Evolutionary conservation across 2,113 vertebrate genomes (phyloP), one percentile per base, ranked within the genome.

Genomic region (Stomatorhinus ivindoensis): DNA sequence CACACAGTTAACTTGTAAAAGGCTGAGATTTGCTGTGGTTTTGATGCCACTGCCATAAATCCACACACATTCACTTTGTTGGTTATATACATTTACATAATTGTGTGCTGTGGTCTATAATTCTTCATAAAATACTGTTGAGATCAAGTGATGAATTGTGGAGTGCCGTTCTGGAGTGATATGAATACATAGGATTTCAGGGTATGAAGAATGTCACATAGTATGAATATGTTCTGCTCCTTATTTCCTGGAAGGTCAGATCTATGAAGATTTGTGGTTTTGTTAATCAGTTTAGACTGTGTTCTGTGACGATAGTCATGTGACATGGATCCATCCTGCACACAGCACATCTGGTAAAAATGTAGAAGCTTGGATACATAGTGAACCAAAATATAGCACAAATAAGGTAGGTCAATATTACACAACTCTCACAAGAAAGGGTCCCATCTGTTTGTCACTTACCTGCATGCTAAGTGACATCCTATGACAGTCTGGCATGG

Each of bases 1-100:
- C 47, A 50, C 83, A 50, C 24, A 50, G n/a, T 86, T 48, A 86
- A 50, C 83, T 86, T 86, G 9, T n/a, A 86, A 86, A 86, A 86
- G 24, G 83, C 83, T 27, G 83, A 47, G 10, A 69, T 50, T 50
- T 86, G 11, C 83, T 27, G 83, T 27, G 9, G 83, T 86, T 86
- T 86, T 86, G 31, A 15, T 42, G 73, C 35, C 27, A 47, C 44
- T 27, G n/a, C 21, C 46, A 86, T 86, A 86, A 86, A 86, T 86
- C 47, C 83, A 86, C 83, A 50, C 24, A n/a, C 42, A 50, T 86
- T n/a, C 46, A 50, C 44, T 13, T 48, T n/a, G 9, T 50, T 27
- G 83, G 46, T 50, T 48, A 31, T 86, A 50, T 27, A 50, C 47
- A 50, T 86, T 86, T 50, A 86, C 83, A 86, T 86, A 86, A 86